A percentile compares a stretch with the other conserved stretches of the same genome.
These are phyloP conservation scores for Ctena decussata DNA, from an alignment of 2,888 invertebrate genomes.

Conservation along the genomic window DNA sequence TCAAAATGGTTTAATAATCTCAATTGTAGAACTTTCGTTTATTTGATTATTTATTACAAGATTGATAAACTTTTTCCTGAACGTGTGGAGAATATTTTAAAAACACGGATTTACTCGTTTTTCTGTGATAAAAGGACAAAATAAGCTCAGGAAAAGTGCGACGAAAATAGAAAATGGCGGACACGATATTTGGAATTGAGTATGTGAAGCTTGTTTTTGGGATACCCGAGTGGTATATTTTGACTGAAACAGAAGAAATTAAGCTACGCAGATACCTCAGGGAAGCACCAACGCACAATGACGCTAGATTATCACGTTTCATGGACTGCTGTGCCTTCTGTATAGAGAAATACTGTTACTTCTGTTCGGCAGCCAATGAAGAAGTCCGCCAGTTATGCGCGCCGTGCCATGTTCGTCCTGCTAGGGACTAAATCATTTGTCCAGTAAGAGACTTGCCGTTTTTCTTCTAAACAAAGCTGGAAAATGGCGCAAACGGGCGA, in stretches of 20 bases:
- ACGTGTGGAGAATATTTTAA: too few relatives aligned
- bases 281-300: not conserved
- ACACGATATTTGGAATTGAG: not conserved
- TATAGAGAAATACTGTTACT: not conserved
- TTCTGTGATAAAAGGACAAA: too few relatives aligned
- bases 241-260: not conserved
- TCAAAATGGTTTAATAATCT: not conserved
- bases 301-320: not conserved
- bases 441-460: too few relatives aligned
- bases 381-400: not conserved
- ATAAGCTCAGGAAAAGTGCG: too few relatives aligned
- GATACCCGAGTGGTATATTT: not conserved
- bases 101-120: too few relatives aligned
- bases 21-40: not conserved
- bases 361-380: not conserved
- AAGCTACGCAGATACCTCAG: not conserved
- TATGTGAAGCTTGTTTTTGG: not conserved
- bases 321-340: not conserved
- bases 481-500: not conserved
- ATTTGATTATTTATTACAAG: not conserved
- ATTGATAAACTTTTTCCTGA: not conserved
- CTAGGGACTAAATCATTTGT: too few relatives aligned
- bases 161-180: too few relatives aligned
- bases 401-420: not conserved
- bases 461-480: too few relatives aligned